Conservation (phyloP, 1,140 invertebrate species). For the Physella acuta region DNA sequence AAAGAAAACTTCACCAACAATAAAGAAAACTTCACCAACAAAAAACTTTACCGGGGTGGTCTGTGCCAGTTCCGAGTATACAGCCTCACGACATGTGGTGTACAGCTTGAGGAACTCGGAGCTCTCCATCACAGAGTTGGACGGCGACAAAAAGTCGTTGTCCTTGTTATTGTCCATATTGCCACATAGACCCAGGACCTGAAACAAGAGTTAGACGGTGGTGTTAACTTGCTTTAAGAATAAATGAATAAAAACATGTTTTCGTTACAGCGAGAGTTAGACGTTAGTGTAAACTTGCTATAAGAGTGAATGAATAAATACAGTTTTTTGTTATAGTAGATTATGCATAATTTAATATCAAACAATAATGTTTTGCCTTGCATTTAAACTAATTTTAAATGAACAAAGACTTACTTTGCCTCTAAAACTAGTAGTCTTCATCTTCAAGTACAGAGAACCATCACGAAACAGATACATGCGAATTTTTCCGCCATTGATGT, state of each 20-base stretch:
- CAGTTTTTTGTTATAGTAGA: neutral
- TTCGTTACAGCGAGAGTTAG: too few relatives aligned
- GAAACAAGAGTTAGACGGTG: neutral
- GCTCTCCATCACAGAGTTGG: neutral
- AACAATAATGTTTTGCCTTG: neutral
- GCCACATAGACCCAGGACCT: conserved; percentile 18
- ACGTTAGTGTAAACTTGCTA: too few relatives aligned
- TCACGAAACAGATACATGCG: neutral
- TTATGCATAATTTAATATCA: neutral
- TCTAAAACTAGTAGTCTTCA: conserved; percentile 1
- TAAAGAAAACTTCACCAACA: neutral
- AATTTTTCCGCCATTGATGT: neutral
- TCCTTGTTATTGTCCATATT: conserved; percentile 19
- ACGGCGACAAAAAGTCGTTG: conserved; percentile 7
- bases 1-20: too few relatives aligned
- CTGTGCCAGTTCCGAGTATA: neutral
- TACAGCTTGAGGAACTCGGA: neutral
- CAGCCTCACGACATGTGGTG: neutral
- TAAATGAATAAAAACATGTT: neutral
- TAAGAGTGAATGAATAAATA: neutral
- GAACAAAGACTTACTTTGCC: neutral
- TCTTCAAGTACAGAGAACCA: neutral
- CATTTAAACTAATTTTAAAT: neutral
- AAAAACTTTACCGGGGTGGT: neutral
- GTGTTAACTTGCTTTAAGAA: too few relatives aligned